Conservation (phyloP, 2,888 invertebrate species). For the Camptogramma bilineatum region DNA sequence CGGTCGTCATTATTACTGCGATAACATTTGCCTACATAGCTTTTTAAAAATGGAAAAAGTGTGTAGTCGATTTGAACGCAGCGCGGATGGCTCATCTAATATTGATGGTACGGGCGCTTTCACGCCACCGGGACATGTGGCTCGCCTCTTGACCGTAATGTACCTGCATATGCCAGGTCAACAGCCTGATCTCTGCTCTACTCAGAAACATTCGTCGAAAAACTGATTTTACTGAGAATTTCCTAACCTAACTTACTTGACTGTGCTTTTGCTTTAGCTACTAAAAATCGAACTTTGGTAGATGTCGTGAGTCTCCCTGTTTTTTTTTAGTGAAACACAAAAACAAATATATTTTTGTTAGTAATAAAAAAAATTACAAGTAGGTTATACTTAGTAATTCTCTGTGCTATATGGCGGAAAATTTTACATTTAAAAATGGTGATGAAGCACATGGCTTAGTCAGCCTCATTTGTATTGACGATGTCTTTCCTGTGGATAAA, state of each 20-base stretch:
- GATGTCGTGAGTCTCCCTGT: no score
- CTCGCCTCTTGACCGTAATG: constrained; percentile 45
- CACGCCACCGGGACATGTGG: constrained; percentile 49
- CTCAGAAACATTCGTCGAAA: constrained; percentile 22
- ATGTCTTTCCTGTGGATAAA: no score
- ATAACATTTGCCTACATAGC: constrained; percentile 39
- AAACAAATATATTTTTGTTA: no score
- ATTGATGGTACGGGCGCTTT: constrained; percentile 58
- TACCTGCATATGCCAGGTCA: constrained; percentile 40
- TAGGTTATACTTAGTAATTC: no score
- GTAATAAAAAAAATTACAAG: no score
- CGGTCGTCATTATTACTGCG: constrained; percentile 36
- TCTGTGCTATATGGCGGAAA: no score
- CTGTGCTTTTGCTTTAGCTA: constrained; percentile 11
- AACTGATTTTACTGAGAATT: constrained; percentile 20
- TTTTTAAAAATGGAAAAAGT: constrained; percentile 46
- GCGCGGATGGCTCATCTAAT: constrained; percentile 59
- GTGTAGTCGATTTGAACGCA: constrained; percentile 48
- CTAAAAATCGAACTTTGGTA: not conserved
- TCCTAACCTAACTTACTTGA: constrained; percentile 10
- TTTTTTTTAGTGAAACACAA: no score
- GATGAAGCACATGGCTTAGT: no score
- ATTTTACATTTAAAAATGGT: no score
- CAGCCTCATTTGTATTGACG: no score
- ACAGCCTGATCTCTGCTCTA: constrained; percentile 30